Evolutionary conservation across 2,113 vertebrate genomes (phyloP), one percentile per base, ranked within the genome.

Genomic region (Psettodes erumei): DNA sequence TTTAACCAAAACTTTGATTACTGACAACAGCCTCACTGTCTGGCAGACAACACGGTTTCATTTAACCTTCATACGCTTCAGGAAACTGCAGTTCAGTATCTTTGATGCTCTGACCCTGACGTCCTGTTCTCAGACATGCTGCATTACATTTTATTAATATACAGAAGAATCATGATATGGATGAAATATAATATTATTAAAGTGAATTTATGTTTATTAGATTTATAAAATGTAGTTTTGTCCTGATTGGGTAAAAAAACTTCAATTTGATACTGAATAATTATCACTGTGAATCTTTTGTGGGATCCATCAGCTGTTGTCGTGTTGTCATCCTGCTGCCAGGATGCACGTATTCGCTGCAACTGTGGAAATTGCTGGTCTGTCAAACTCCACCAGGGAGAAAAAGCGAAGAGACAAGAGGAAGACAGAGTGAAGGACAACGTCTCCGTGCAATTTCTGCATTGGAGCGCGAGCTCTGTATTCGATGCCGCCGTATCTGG

Each of bases 1-100:
- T 63, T 42, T 42, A 65, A 65, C 19, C 19, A 28, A 72, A 81
- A 72, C 48, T 60, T 85, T 86, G 62, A 84, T 84, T 67, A 62
- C 42, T 76, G 59, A 76, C 45, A 59, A 42, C 50, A 70, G 23
- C 53, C 72, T 67, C 32, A 21, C 53, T 81, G 2, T 2, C 66
- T 56, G 45, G 16, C 19, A 81, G 33, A 66, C 5, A 53, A 21
- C 5, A 33, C 0, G 2, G 32, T 54, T 38, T 55, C 33, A 28
- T 40, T 56, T 53, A n/a, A 73, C 45, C 5, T 53, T 45, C 5
- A n/a, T 3, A 59, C 11, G 15, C 54, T 64, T 40, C 32, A 21
- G 37, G 40, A 77, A 75, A 65, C 51, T 48, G 28, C 37, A 75
- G 19, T 59, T 28, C 40, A 27, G 18, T 21, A 60, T 47, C 19